These are phyloP conservation scores for Forbesichthys papilliferus DNA, from an alignment of 2,113 vertebrate genomes.

Conservation along the genomic window DNA sequence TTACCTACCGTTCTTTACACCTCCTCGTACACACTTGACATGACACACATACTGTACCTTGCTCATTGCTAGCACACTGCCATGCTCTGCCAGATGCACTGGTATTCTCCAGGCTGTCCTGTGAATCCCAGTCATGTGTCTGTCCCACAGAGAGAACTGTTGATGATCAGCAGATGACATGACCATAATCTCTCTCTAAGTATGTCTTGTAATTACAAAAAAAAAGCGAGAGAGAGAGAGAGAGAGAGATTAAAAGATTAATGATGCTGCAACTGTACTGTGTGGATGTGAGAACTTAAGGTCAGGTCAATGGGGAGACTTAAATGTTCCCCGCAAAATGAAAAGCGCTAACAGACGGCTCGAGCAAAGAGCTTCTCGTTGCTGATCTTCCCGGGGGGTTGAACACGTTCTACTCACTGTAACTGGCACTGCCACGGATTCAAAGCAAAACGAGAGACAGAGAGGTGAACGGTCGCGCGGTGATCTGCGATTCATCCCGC, in stretches of 20 bases:
- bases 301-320: slow-evolving; percentile 31
- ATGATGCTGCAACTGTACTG: slow-evolving; percentile 62
- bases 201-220: slow-evolving; percentile 70
- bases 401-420: background rate
- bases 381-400: slow-evolving; percentile 32
- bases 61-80: too few species aligned
- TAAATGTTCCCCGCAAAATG: slow-evolving; percentile 34
- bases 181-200: slow-evolving; percentile 70
- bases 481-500: slow-evolving; percentile 35
- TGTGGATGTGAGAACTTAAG: slow-evolving; percentile 60
- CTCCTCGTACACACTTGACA: background rate
- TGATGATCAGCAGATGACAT: slow-evolving; percentile 67
- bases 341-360: slow-evolving; percentile 22
- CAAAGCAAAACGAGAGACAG: background rate
- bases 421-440: slow-evolving; percentile 22
- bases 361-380: slow-evolving; percentile 16
- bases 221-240: slow-evolving; percentile 19
- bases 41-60: too few species aligned
- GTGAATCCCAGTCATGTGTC: slow-evolving; percentile 41
- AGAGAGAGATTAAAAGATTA: slow-evolving; percentile 75
- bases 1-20: background rate
- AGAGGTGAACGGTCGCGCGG: slow-evolving; percentile 9
- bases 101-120: slow-evolving; percentile 9
- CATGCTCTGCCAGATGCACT: too few species aligned
- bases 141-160: slow-evolving; percentile 37